These are phyloP conservation scores for Fragum sueziense DNA, from an alignment of 2,888 invertebrate species.

Conservation along the genomic window DNA sequence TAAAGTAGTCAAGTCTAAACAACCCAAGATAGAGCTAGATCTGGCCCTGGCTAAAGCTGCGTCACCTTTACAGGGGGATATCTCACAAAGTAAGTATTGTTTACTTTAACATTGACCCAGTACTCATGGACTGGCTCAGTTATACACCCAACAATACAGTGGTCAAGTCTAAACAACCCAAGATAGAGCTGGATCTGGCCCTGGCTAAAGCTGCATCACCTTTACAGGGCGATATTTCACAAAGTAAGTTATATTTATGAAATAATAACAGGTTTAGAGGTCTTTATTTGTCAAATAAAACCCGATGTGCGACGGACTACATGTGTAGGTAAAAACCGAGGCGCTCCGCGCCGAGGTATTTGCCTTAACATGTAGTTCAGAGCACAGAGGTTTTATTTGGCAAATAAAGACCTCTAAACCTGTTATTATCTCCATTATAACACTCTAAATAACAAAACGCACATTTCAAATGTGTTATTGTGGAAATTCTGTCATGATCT, in stretches of 20 bases:
- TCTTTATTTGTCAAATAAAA: too few species aligned
- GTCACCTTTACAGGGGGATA: slow-evolving; percentile 71
- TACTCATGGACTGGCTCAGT: slow-evolving; percentile 73
- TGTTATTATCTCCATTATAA: too few species aligned
- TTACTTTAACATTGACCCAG: slow-evolving; percentile 72
- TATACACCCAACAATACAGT: slow-evolving; percentile 69
- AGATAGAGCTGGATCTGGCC: slow-evolving; percentile 68
- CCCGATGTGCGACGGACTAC: too few species aligned
- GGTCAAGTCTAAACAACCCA: slow-evolving; percentile 41
- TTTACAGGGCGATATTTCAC: slow-evolving; percentile 68
- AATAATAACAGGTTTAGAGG: too few species aligned
- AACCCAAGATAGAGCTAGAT: slow-evolving; percentile 66
- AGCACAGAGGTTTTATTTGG: too few species aligned
- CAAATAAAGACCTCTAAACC: too few species aligned
- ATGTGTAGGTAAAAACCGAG: too few species aligned
- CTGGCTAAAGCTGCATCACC: slow-evolving; percentile 76
- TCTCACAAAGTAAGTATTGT: slow-evolving; percentile 73
- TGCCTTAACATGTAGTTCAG: too few species aligned
- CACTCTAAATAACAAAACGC: too few species aligned
- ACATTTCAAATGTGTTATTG: too few species aligned
- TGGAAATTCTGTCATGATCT: too few species aligned
- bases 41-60: slow-evolving; percentile 73
- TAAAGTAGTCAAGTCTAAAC: slow-evolving; percentile 45
- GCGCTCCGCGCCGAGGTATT: too few species aligned
- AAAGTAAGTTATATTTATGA: slow-evolving; percentile 73